A percentile compares a stretch with the other conserved stretches of the same genome.
phyloP scores from a whole-genome alignment of 2,888 invertebrate species.

The Gymnosoma rotundatum region DNA sequence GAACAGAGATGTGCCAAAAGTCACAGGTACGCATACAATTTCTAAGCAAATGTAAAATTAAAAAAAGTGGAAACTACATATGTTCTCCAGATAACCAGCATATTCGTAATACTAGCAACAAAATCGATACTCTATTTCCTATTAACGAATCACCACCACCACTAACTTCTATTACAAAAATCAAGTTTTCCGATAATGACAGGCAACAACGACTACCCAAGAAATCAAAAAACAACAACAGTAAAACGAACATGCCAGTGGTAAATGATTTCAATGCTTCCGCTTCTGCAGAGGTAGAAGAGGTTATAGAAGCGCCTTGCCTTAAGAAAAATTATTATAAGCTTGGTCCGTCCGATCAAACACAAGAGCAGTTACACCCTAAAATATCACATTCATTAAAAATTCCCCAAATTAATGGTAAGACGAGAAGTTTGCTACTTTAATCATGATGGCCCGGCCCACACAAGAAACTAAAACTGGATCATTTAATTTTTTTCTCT shows the following conservation, averaged over 20 bases:
- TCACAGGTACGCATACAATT: conserved; percentile 79
- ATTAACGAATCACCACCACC: conserved; percentile 71
- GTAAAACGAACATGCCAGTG: conserved; percentile 38
- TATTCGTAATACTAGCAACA: conserved; percentile 63
- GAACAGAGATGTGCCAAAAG: conserved; percentile 73
- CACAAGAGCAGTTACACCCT: conserved; percentile 59
- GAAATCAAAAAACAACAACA: conserved; percentile 21
- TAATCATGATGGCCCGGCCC: conserved; percentile 13
- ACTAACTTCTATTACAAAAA: conserved; percentile 76
- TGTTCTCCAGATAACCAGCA: conserved; percentile 81
- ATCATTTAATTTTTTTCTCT: not conserved
- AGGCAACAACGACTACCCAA: conserved; percentile 34
- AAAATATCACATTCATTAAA: conserved; percentile 15
- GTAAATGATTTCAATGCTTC: conserved; percentile 72
- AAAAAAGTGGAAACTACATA: conserved; percentile 76
- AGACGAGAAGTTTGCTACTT: conserved; percentile 54
- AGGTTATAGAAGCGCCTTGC: conserved; percentile 76
- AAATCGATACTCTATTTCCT: conserved; percentile 78
- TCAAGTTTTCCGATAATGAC: conserved; percentile 73
- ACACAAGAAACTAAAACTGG: conserved; percentile 29
- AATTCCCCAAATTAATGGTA: conserved; percentile 49
- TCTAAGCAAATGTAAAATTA: conserved; percentile 69
- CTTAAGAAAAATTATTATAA: conserved; percentile 78
- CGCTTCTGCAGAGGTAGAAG: conserved; percentile 56
- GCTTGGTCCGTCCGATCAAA: conserved; percentile 79